phyloP scores from a whole-genome alignment of 2,113 vertebrate genomes.

The Phylloscopus trochilus region DNA sequence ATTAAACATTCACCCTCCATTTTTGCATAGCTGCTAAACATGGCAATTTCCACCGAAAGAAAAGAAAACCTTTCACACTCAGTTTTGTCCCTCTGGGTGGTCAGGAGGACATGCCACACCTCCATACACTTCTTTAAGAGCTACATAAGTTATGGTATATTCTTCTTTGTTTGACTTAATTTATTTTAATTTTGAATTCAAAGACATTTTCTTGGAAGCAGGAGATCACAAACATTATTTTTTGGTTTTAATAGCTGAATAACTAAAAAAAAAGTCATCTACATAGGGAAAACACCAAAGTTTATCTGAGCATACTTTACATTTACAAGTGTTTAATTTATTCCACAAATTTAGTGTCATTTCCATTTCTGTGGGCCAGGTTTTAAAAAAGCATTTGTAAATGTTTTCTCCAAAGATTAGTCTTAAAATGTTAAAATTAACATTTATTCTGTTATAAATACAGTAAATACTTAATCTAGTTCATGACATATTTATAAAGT shows the following conservation, averaged over 20 bases:
- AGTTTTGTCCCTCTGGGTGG: neutral
- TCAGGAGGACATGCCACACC: neutral
- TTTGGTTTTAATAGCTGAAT: neutral
- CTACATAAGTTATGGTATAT: neutral
- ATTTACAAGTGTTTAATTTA: neutral
- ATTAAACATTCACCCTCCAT: neutral
- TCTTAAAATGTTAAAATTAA: neutral
- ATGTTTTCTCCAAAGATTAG: neutral
- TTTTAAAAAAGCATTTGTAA: neutral
- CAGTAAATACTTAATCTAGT: neutral
- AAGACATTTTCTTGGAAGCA: neutral
- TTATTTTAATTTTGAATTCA: neutral
- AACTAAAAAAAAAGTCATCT: neutral
- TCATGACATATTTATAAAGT: neutral
- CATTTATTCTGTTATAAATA: neutral
- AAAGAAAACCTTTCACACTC: neutral
- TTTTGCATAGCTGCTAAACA: neutral
- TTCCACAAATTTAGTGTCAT: neutral
- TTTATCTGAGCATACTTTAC: neutral
- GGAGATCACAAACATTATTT: neutral
- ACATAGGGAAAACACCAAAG: neutral
- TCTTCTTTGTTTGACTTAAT: neutral
- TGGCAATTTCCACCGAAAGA: neutral
- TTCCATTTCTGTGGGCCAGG: neutral
- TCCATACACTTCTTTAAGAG: neutral